Evolutionary conservation across 1,140 invertebrate genomes (phyloP), one percentile per base, ranked within the genome.

Genomic region (Hermetia illucens): DNA sequence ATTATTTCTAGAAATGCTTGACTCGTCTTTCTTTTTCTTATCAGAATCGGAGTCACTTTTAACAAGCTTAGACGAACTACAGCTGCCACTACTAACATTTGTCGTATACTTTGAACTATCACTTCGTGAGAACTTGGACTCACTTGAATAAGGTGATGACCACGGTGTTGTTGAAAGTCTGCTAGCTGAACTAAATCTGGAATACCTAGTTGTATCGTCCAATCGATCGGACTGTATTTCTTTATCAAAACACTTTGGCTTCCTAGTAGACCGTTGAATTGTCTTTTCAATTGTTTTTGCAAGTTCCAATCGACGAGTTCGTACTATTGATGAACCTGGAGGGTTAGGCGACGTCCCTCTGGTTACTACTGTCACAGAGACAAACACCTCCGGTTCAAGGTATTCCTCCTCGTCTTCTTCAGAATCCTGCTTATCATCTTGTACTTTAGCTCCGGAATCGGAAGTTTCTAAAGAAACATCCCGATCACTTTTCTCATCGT

Each of bases 261-360:
- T 68, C 32, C 62, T 64, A 31, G 63, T 72, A 4, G 66, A 57
- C 38, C 72, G 60, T 6, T 64, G 66, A 18, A 79, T 66, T 43
- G 74, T 72, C 57, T 75, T 78, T 51, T 80, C 72, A 30, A 77
- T 65, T 17, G 71, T 69, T 52, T 79, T 76, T 5, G 77, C 75
- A 41, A 78, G 70, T 41, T 82, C 79, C 0, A 75, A 71, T 48
- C 79, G 64, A 43, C 76, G 69, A 8, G 66, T 72, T 46, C 76
- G 63, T n/a, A 69, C 60, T n/a, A 56, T 55, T 12, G 46, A 51
- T 12, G 71, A 70, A n/a, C 72, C 70, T 2, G 78, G 76, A 2
- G 77, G 70, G 0, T 75, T 79, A 2, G 82, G 82, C 6, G 81
- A 85, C 2, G 82, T 86, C 24, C 74, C 75, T 44, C 82, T 64